These are phyloP conservation scores for Indri indri DNA, from an alignment of 2,113 vertebrate species.

Conservation along the genomic window DNA sequence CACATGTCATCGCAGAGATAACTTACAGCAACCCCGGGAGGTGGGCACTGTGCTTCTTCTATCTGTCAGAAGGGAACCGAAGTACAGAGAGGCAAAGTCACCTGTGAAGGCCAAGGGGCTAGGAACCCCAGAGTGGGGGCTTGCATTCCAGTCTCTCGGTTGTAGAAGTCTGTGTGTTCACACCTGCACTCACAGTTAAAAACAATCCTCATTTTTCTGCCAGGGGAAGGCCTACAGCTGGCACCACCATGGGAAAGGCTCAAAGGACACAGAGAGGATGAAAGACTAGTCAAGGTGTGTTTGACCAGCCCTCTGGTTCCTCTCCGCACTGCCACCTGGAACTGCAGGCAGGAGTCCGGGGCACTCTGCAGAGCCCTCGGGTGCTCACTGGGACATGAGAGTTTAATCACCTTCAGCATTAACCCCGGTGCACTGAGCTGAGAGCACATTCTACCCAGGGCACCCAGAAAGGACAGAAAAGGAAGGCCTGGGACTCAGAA, in stretches of 20 bases:
- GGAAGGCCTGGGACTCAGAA: not conserved
- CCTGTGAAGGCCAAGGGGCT: not conserved
- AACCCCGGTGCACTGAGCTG: not conserved
- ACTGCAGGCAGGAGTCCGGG: not conserved
- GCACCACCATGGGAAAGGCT: not conserved
- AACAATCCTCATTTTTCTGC: not conserved
- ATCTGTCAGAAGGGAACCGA: not conserved
- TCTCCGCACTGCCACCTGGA: not conserved
- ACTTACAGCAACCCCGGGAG: fast-evolving
- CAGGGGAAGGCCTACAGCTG: too few relatives aligned
- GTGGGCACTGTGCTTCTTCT: not conserved
- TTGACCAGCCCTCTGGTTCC: not conserved
- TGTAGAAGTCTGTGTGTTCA: not conserved
- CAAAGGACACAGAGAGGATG: not conserved
- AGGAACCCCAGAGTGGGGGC: not conserved
- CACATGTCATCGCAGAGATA: not conserved
- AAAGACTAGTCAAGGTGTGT: fast-evolving
- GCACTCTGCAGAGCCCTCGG: not conserved
- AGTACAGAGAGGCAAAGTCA: not conserved
- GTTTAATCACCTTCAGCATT: not conserved
- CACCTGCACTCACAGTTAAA: fast-evolving
- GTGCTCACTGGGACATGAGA: fast-evolving
- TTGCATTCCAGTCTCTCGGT: not conserved
- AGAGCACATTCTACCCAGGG: not conserved
- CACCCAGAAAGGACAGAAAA: not conserved